Base-by-base conservation (phyloP, 2,888 invertebrate genomes). In the Mongoloraphidia duomilia region DNA sequence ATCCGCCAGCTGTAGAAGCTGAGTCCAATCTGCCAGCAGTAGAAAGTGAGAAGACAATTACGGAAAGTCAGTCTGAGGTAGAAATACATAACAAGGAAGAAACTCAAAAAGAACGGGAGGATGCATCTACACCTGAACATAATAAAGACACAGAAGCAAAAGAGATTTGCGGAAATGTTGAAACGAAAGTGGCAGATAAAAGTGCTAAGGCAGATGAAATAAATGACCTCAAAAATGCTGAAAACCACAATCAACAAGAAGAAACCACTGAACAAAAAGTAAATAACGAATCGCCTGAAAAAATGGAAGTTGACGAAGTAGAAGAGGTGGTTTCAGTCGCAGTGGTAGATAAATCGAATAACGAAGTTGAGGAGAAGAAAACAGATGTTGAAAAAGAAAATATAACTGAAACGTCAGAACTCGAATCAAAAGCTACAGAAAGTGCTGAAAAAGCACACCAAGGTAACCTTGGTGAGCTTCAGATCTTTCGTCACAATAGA, bases 291-390 rank as follows among this genome's bases (percentile, higher is more conserved):
- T 17, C 5, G 13, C 2, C 40, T 13, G 8, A 40, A 40, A 26
- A 13, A 42, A 17, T 26, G 9, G 26, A 42, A 9, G 8, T 42
- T 9, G 33, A 33, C 3, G 43, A 33, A 9, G 12, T 12, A 26
- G 26, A 42, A 42, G 11, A 42, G 9, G 9, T 33, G n/a, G 12
- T 9, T 10, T 26, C 5, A n/a, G 26, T 11, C 4, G 6, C 9
- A 34, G n/a, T n/a, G 12, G 13, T 13, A 9, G 9, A 9, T 13
- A 13, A 40, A 40, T 13, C 3, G 55, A 33, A 65, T 65, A 49
- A 66, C 65, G 56, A 62, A 67, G 41, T 62, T 63, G 54, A 63
- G 66, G 65, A 58, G 41, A 40, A 14, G 45, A 46, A 37, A 11
- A 37, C 12, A 14, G 14, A 39, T 39, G 40, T 39, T 39, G 14